Conservation (phyloP, 2,888 invertebrate species). For the Drosophila setosimentum region DNA sequence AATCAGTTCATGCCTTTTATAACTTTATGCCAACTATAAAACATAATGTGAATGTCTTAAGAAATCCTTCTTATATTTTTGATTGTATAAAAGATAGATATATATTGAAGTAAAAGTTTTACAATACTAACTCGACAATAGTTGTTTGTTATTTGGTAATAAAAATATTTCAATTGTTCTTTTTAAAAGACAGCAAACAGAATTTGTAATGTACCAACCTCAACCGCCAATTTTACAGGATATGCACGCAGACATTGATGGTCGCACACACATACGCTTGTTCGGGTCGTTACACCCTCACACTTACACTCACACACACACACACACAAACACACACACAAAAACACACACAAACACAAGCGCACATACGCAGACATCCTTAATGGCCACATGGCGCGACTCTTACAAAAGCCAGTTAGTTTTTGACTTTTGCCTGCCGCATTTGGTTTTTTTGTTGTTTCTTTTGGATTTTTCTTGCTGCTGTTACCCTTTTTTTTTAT, state of each 20-base stretch:
- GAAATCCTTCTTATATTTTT: background rate
- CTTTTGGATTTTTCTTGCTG: slow-evolving; percentile 13
- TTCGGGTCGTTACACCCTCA: slow-evolving; percentile 43
- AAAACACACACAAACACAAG: slow-evolving; percentile 15
- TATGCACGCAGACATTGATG: slow-evolving; percentile 27
- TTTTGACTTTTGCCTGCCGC: slow-evolving; percentile 73
- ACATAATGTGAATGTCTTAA: background rate
- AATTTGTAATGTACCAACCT: background rate
- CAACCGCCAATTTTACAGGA: slow-evolving; percentile 32
- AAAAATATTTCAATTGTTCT: background rate
- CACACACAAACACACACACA: slow-evolving; percentile 21
- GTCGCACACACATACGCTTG: slow-evolving; percentile 23
- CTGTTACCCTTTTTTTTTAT: slow-evolving; percentile 62
- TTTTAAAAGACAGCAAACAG: background rate
- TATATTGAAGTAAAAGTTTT: background rate
- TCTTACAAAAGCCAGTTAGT: slow-evolving; percentile 77
- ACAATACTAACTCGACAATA: background rate
- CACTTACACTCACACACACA: slow-evolving; percentile 5
- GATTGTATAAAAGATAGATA: background rate
- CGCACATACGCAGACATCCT: slow-evolving; percentile 41
- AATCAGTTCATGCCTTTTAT: background rate
- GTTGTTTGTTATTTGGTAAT: background rate
- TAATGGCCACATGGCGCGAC: slow-evolving; percentile 74
- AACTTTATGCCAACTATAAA: background rate
- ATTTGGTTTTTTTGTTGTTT: slow-evolving; percentile 29